phyloP scores from a whole-genome alignment of 2,888 invertebrate species.

The Hylaea fasciaria region DNA sequence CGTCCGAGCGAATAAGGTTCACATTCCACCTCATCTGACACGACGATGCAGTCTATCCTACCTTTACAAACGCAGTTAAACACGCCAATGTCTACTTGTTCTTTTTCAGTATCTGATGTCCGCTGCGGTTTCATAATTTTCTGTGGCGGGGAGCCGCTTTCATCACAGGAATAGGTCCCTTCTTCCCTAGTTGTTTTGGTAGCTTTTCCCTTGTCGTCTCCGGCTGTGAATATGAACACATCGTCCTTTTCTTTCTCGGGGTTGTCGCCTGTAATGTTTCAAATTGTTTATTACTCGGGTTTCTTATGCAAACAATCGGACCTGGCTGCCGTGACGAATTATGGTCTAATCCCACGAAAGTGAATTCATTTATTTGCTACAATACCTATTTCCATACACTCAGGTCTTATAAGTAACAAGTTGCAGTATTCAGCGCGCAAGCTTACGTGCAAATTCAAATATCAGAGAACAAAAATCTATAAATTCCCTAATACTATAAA shows the following conservation, averaged over 20 bases:
- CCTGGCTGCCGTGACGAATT: too few species aligned
- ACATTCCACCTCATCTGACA: too few species aligned
- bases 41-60: neutral
- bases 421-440: too few species aligned
- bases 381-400: too few species aligned
- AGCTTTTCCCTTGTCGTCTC: neutral
- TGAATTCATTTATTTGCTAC: too few species aligned
- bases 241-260: neutral
- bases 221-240: neutral
- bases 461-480: too few species aligned
- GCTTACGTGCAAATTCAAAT: too few species aligned
- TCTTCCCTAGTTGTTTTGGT: neutral
- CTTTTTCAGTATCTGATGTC: neutral
- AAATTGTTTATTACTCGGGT: neutral
- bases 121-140: constrained; percentile 5
- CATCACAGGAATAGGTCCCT: neutral
- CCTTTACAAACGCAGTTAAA: constrained; percentile 16
- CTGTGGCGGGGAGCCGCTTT: neutral
- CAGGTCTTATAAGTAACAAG: too few species aligned
- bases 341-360: too few species aligned
- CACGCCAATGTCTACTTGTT: neutral
- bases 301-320: too few species aligned
- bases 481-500: too few species aligned
- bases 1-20: too few species aligned
- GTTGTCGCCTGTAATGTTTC: constrained; percentile 3